Evolutionary conservation across 2,797 vertebrate genomes (phyloP).

Genomic region (Zenarchopterus dispar): DNA sequence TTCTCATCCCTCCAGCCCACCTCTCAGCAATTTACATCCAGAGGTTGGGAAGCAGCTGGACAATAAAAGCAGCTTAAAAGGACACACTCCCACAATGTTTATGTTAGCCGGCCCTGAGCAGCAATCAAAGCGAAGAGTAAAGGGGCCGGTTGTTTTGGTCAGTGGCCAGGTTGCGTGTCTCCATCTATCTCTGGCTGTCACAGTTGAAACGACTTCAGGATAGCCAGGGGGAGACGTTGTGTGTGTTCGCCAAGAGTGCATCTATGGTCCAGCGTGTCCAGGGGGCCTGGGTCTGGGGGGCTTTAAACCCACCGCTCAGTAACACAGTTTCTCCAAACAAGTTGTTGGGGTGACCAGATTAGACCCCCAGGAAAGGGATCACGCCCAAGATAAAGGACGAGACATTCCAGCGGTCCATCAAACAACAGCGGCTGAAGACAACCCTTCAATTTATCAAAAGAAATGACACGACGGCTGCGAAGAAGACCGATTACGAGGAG

Average conservation of each 20-base stretch:
- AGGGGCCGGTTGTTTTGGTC: constrained; percentile 62
- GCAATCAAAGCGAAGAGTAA: constrained; percentile 71
- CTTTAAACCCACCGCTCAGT: constrained; percentile 69
- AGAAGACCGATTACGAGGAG: background rate
- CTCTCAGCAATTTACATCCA: constrained; percentile 73
- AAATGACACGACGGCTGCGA: constrained; percentile 12
- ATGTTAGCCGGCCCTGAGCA: constrained; percentile 63
- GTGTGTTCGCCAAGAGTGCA: constrained; percentile 40
- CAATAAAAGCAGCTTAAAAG: constrained; percentile 85
- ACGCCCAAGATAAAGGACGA: constrained; percentile 51
- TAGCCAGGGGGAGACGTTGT: constrained; percentile 34
- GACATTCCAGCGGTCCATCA: constrained; percentile 48
- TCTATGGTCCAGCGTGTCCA: constrained; percentile 28
- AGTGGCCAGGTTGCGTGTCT: constrained; percentile 55
- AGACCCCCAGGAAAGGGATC: constrained; percentile 44
- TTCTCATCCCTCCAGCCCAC: constrained; percentile 49
- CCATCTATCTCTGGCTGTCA: constrained; percentile 74
- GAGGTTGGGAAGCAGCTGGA: constrained; percentile 76
- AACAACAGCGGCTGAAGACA: constrained; percentile 21
- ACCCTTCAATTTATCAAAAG: constrained; percentile 39
- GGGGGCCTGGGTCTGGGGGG: constrained; percentile 39
- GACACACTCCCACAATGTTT: constrained; percentile 78
- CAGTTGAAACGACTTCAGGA: constrained; percentile 51
- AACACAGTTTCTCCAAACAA: constrained; percentile 68
- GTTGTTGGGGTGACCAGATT: constrained; percentile 69